Conservation (phyloP, 1,140 invertebrate species). For the Bicyclus anynana region DNA sequence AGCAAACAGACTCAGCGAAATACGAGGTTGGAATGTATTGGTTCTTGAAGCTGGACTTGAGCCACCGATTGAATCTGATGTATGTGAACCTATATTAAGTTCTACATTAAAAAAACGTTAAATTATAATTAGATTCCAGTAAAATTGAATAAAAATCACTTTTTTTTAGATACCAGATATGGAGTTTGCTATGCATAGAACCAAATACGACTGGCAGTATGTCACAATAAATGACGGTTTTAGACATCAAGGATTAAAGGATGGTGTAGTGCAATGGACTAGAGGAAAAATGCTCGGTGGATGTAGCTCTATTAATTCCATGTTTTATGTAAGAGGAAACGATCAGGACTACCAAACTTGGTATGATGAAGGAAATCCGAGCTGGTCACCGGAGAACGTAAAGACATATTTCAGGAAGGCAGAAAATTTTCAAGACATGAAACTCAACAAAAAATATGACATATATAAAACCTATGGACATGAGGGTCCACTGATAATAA, state of each 20-base stretch:
- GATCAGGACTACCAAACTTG: slow-evolving; percentile 79
- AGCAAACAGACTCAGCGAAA: slow-evolving; percentile 67
- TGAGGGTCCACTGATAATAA: slow-evolving; percentile 38
- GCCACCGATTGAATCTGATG: slow-evolving; percentile 51
- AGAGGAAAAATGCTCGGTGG: slow-evolving; percentile 86
- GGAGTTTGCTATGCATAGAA: slow-evolving; percentile 42
- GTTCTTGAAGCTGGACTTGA: slow-evolving; percentile 79
- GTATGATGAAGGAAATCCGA: slow-evolving; percentile 78
- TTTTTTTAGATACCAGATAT: slow-evolving; percentile 21
- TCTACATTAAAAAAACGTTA: too few species aligned
- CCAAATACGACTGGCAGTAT: slow-evolving; percentile 81
- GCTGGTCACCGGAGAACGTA: slow-evolving; percentile 57
- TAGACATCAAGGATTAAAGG: slow-evolving; percentile 47
- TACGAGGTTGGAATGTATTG: slow-evolving; percentile 53
- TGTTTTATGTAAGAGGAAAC: slow-evolving; percentile 85
- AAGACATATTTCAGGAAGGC: slow-evolving; percentile 34
- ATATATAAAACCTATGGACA: slow-evolving; percentile 37
- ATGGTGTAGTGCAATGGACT: slow-evolving; percentile 78
- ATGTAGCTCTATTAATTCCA: slow-evolving; percentile 84
- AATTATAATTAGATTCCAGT: too few species aligned
- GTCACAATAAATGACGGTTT: slow-evolving; percentile 50
- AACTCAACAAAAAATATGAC: slow-evolving; percentile 21
- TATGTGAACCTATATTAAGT: not conserved
- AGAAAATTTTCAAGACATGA: slow-evolving; percentile 40
- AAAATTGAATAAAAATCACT: too few species aligned